phyloP scores from a whole-genome alignment of 2,888 invertebrate genomes.

The Trachelus iudaicus region DNA sequence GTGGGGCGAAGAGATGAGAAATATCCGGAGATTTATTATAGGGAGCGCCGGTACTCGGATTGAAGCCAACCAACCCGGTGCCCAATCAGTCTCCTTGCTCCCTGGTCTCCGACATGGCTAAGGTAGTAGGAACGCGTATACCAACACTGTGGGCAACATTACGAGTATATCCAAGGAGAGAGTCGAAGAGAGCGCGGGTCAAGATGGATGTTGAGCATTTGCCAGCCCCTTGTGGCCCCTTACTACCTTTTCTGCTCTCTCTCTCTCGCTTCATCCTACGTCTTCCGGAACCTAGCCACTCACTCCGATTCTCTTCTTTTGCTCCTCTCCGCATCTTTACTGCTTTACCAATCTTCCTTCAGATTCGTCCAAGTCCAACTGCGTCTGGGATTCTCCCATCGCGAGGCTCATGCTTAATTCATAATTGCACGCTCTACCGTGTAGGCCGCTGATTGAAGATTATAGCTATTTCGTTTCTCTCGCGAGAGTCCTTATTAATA shows the following conservation, averaged over 20 bases:
- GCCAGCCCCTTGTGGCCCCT: neutral
- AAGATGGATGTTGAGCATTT: neutral
- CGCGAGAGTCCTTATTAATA: constrained; percentile 1
- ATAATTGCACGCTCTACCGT: constrained; percentile 53
- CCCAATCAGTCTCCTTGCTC: neutral
- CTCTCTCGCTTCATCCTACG: constrained; percentile 12
- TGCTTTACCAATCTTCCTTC: neutral
- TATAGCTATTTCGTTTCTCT: constrained; percentile 50
- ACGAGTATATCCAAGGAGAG: neutral
- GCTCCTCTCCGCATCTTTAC: neutral
- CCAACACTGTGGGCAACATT: neutral
- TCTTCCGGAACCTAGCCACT: neutral
- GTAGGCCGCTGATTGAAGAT: constrained; percentile 58
- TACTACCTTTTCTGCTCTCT: constrained; percentile 1
- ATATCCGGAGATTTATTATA: constrained; percentile 27
- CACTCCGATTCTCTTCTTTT: neutral
- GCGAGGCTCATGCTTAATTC: constrained; percentile 41
- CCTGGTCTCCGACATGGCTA: neutral
- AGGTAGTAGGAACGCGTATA: neutral
- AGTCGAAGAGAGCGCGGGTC: neutral
- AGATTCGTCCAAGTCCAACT: neutral
- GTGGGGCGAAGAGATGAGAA: constrained; percentile 15
- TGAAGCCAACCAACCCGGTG: constrained; percentile 11
- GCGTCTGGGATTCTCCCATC: neutral
- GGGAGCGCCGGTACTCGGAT: constrained; percentile 10